Evolutionary conservation across 2,113 vertebrate genomes (phyloP).

Genomic region (Esox niger): DNA sequence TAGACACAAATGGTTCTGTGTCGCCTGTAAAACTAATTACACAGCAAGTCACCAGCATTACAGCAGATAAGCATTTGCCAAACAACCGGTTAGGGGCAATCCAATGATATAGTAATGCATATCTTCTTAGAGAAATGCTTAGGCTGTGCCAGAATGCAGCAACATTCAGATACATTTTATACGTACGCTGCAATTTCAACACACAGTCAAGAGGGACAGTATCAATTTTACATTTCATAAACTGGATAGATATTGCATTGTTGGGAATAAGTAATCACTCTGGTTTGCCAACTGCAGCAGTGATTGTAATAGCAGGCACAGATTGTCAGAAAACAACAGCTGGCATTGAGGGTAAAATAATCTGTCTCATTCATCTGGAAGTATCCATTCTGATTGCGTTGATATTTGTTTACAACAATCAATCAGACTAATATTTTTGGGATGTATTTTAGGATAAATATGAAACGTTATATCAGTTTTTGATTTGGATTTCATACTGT

Average conservation of each 20-base stretch:
- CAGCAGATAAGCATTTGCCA: constrained; percentile 25
- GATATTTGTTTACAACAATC: constrained; percentile 8
- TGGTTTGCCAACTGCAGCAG: not conserved
- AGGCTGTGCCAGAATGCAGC: too few species aligned
- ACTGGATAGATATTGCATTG: not conserved
- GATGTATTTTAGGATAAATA: too few species aligned
- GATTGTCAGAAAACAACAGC: constrained; percentile 24
- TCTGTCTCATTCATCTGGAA: constrained; percentile 25
- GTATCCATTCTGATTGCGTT: constrained; percentile 23
- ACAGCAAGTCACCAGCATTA: constrained; percentile 14
- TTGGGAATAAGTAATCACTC: not conserved
- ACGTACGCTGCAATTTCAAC: not conserved
- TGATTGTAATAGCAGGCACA: constrained; percentile 1
- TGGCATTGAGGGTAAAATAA: constrained; percentile 26
- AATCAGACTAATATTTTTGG: constrained; percentile 16
- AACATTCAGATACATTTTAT: too few species aligned
- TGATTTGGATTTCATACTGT: too few species aligned
- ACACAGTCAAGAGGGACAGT: not conserved
- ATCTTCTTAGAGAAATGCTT: not conserved
- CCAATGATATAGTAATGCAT: not conserved
- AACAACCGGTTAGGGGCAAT: constrained; percentile 11
- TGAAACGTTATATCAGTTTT: too few species aligned
- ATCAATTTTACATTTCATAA: not conserved
- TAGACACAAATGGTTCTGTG: constrained; percentile 23
- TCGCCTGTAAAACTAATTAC: constrained; percentile 30